A percentile compares a stretch with the other conserved stretches of the same genome.
Evolutionary conservation across 2,797 vertebrate genomes (phyloP).

Genomic region (Dicrostonyx torquatus): DNA sequence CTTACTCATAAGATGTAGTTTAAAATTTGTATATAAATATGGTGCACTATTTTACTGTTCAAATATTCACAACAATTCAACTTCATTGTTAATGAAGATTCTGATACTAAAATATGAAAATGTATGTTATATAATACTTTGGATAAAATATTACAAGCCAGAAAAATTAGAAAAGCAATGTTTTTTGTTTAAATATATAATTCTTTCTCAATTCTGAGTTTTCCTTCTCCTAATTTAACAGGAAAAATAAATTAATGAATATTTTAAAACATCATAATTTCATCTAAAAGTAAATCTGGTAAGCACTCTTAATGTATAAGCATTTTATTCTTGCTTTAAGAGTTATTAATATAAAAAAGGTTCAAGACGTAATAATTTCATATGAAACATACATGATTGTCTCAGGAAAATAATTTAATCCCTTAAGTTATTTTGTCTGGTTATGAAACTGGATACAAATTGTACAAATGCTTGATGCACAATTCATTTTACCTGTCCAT

Average conservation of each 20-base stretch:
- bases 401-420: not conserved
- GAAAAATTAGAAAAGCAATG: not conserved
- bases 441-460: not conserved
- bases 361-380: not conserved
- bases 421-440: not conserved
- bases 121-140: not conserved
- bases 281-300: not conserved
- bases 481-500: not conserved
- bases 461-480: not conserved
- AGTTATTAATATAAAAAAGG: not conserved
- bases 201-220: not conserved
- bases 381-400: not conserved
- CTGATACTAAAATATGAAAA: not conserved
- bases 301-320: not conserved
- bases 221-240: not conserved
- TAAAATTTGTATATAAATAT: not conserved
- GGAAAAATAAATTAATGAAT: not conserved
- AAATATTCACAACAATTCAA: not conserved
- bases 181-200: not conserved
- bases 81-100: not conserved
- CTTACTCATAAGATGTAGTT: not conserved
- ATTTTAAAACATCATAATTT: not conserved
- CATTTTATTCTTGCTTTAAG: not conserved
- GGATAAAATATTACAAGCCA: not conserved
- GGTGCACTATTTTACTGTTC: not conserved